Percentiles rank a stretch among this genome's conserved stretches.
Conservation (phyloP, 2,797 vertebrate species). For the Myotis pilosus region DNA sequence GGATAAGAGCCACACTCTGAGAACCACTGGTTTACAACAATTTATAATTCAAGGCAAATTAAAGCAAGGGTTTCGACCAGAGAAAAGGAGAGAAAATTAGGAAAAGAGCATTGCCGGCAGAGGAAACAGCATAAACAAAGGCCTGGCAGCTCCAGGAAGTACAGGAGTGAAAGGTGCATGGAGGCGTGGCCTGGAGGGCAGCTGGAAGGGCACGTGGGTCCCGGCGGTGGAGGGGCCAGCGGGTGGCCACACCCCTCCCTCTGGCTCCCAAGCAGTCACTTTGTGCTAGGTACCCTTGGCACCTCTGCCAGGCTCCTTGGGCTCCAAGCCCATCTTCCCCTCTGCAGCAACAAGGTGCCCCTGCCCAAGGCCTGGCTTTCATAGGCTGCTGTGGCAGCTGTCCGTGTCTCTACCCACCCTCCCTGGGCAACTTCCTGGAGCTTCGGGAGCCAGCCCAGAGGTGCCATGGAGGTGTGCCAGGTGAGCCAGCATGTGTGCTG, state of each 20-base stretch:
- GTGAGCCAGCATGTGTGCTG: conserved; percentile 4
- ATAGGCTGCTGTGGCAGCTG: neutral
- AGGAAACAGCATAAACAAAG: neutral
- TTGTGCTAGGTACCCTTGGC: conserved; percentile 29
- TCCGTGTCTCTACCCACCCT: neutral
- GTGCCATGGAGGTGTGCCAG: conserved; percentile 47
- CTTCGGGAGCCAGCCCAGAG: neutral
- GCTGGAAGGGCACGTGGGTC: neutral
- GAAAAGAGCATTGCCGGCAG: neutral
- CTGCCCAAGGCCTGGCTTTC: conserved; percentile 53
- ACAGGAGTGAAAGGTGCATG: neutral
- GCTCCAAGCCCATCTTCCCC: neutral
- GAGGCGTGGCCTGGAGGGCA: neutral
- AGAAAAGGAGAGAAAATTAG: neutral
- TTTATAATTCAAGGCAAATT: neutral
- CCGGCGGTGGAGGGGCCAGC: neutral
- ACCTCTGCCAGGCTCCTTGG: conserved; percentile 8
- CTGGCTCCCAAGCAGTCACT: conserved; percentile 20
- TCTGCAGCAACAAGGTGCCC: neutral
- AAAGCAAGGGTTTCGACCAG: neutral
- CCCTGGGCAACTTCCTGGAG: neutral
- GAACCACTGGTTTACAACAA: neutral
- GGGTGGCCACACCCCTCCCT: conserved; percentile 43
- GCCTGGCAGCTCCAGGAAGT: conserved; percentile 39
- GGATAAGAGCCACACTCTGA: neutral